phyloP scores from a whole-genome alignment of 2,797 vertebrate species.

The Microctenopoma stevenorrisi region DNA sequence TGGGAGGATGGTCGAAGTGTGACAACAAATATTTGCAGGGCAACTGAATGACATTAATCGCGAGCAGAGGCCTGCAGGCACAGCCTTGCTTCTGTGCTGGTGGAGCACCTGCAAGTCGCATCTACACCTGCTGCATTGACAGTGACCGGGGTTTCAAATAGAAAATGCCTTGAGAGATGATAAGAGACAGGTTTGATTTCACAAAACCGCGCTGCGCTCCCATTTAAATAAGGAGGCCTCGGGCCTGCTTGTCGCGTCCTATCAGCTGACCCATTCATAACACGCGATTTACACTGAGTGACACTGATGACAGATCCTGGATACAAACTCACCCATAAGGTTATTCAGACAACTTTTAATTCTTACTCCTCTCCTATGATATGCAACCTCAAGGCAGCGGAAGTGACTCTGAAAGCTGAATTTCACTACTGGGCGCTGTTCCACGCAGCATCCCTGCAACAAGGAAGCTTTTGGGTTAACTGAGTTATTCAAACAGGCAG shows the following conservation, averaged over 20 bases:
- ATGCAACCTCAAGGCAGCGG: constrained; percentile 41
- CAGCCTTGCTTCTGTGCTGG: constrained; percentile 12
- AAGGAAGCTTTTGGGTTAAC: constrained; percentile 73
- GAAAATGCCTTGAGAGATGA: constrained; percentile 31
- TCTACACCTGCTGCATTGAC: constrained; percentile 29
- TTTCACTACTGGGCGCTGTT: constrained; percentile 56
- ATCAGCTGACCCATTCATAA: constrained; percentile 60
- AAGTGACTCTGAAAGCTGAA: constrained; percentile 54
- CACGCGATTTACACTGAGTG: constrained; percentile 34
- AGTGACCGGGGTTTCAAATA: constrained; percentile 33
- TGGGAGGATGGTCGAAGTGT: not conserved
- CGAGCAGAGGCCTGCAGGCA: constrained; percentile 10
- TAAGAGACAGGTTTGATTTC: constrained; percentile 37
- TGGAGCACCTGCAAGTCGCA: constrained; percentile 19
- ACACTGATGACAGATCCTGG: constrained; percentile 59
- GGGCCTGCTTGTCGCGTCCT: constrained; percentile 47
- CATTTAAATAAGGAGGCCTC: constrained; percentile 67
- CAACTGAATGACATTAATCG: constrained; percentile 24
- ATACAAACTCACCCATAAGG: constrained; percentile 39
- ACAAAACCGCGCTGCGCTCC: constrained; percentile 48
- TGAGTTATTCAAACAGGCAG: constrained; percentile 78
- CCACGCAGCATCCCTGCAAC: constrained; percentile 54
- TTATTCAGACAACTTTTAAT: constrained; percentile 35
- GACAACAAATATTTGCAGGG: constrained; percentile 29
- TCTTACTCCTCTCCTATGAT: constrained; percentile 25